Evolutionary conservation across 2,888 invertebrate genomes (phyloP), one percentile per base, ranked within the genome.

Genomic region (Catonia carolina): DNA sequence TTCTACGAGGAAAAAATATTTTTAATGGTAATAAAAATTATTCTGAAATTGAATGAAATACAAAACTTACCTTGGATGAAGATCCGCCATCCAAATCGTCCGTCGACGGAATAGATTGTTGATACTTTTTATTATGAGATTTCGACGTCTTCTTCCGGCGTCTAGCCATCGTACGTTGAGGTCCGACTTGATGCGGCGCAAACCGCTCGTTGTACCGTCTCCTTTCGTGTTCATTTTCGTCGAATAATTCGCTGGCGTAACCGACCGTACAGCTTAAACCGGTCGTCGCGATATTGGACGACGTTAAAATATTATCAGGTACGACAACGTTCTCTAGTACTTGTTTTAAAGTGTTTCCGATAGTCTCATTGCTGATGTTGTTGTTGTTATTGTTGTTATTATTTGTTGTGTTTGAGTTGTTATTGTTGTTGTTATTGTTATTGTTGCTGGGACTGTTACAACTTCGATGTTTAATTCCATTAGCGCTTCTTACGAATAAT

Each of bases 151-250:
- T 23, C n/a, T 5, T 5, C 7, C 45, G 5, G n/a, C 20, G 15
- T 42, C n/a, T 7, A 6, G 20, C 42, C 18, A 18, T 42, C 2
- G 48, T 2, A 53, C 47, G 4, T 45, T 51, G 51, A 1, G 42
- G 18, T 8, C 33, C 77, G 1, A 60, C 55, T 12, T 82, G 73
- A 2, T 81, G 77, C 60, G 81, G 75, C 63, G 84, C 77, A 70
- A 85, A 80, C 52, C 83, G 74, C 68, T 84, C 84, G 65, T 78
- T 79, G 62, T 78, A 80, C 61, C 84, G 75, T 10, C 83, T 71
- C 53, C 77, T 74, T 66, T 84, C 84, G 55, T 82, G 78, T 66
- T 84, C 83, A 65, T 77, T 76, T 56, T 82, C 82, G 49, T 63
- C 64, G 41, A 50, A 61, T 14, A 62, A 42, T 33, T 62, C 63